Evolutionary conservation across 2,113 vertebrate genomes (phyloP), one percentile per base, ranked within the genome.

Genomic region (Paratilapia polleni): DNA sequence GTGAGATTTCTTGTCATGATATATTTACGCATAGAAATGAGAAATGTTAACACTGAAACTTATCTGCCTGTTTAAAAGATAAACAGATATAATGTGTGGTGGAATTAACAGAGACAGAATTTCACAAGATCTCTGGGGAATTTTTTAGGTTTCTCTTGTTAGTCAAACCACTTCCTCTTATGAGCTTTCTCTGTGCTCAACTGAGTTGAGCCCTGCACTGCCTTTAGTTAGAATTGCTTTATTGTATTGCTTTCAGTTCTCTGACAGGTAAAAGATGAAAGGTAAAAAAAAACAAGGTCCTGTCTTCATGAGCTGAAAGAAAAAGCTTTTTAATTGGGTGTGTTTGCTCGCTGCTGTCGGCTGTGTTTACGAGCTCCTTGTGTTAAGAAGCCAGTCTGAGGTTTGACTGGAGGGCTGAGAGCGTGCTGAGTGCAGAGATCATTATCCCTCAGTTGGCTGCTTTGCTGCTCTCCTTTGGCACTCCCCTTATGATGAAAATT

Each of bases 141-240:
- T 79, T 85, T 87, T 77, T 22, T 68, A 57, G 24, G 10, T 20
- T 28, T 77, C 58, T 3, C 38, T 15, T 66, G 22, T 56, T 26
- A 80, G 14, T 52, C 73, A 88, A 85, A 90, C 90, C 88, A 91
- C 90, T 90, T 91, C 91, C 87, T 90, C 41, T 80, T 75, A 6
- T 64, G 64, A 31, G 19, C 58, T 80, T 84, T 88, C 58, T 80
- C 70, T 6, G 8, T 49, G 34, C 82, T 77, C 19, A 49, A 31
- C 59, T 4, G 14, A 70, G 22, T 14, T 54, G 1, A 43, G 22
- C 49, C 15, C 57, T 38, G 43, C 10, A 3, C 49, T 64, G 54
- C 60, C 1, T 22, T 59, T n/a, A 74, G 77, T 73, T 20, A 73
- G 68, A 52, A 2, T 49, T 73, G 43, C 31, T 77, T 43, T 22